A percentile compares a stretch with the other conserved stretches of the same genome.
These are phyloP conservation scores for Halcyon badia DNA, from an alignment of 2,797 vertebrate species.

Conservation along the genomic window DNA sequence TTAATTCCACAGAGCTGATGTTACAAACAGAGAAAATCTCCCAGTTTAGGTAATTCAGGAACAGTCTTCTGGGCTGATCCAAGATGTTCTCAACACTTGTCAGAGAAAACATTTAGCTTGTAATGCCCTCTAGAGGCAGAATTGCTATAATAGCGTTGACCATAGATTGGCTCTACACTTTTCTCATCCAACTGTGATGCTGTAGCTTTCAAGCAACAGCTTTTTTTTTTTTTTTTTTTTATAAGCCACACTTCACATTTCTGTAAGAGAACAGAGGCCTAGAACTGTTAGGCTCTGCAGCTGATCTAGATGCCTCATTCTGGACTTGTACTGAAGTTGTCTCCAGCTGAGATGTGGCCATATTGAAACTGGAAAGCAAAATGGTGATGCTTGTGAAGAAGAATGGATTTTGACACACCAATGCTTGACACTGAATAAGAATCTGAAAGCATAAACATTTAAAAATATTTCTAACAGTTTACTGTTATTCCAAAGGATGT, in stretches of 20 bases:
- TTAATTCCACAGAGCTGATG: background rate
- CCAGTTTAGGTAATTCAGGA: background rate
- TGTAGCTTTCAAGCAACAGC: background rate
- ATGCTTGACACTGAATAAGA: background rate
- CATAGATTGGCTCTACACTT: fast-evolving
- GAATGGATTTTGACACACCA: background rate
- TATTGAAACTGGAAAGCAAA: background rate
- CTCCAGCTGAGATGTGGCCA: background rate
- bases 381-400: background rate
- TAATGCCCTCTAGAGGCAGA: constrained; percentile 70
- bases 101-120: constrained; percentile 53
- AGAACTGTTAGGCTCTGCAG: background rate
- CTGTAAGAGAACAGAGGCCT: background rate
- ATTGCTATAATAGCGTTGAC: background rate
- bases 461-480: background rate
- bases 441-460: background rate
- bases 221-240: background rate
- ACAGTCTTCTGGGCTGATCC: background rate
- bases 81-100: background rate
- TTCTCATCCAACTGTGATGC: background rate
- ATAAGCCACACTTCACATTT: background rate
- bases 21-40: background rate
- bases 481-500: background rate
- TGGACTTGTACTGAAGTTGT: background rate
- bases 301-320: background rate